Conservation (phyloP, 2,113 vertebrate species). For the Thinocorus orbignyianus region DNA sequence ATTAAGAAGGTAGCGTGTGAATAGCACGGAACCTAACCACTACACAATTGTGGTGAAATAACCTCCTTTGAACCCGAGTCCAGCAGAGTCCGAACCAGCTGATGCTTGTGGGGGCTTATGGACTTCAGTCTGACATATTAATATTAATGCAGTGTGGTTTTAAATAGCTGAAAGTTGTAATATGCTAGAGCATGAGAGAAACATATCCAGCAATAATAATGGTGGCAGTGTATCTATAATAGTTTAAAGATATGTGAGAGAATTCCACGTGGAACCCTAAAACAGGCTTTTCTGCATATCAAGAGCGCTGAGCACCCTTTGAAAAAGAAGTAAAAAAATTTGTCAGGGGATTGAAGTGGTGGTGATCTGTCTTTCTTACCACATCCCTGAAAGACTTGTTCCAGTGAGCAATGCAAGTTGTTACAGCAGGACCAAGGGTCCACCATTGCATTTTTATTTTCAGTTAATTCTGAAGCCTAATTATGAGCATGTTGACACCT, state of each 20-base stretch:
- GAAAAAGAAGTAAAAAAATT: not conserved
- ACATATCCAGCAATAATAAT: not conserved
- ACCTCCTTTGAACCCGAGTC: not conserved
- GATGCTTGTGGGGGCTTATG: not conserved
- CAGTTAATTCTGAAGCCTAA: not conserved
- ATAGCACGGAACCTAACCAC: not conserved
- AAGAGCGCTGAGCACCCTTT: not conserved
- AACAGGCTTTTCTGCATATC: not conserved
- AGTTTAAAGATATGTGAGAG: not conserved
- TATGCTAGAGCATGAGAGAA: not conserved
- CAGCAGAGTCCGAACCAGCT: not conserved
- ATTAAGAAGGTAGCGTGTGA: not conserved
- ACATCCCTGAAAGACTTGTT: not conserved
- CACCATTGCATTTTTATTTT: not conserved
- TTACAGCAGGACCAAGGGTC: not conserved
- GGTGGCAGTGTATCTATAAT: not conserved
- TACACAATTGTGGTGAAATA: not conserved
- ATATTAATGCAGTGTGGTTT: not conserved
- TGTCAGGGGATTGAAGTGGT: not conserved
- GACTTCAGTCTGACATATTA: not conserved
- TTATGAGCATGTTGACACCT: not conserved
- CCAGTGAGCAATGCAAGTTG: not conserved
- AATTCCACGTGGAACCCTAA: not conserved
- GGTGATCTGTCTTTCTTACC: not conserved
- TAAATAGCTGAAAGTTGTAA: not conserved